phyloP scores from a whole-genome alignment of 2,113 vertebrate species.

The Nymphicus hollandicus region DNA sequence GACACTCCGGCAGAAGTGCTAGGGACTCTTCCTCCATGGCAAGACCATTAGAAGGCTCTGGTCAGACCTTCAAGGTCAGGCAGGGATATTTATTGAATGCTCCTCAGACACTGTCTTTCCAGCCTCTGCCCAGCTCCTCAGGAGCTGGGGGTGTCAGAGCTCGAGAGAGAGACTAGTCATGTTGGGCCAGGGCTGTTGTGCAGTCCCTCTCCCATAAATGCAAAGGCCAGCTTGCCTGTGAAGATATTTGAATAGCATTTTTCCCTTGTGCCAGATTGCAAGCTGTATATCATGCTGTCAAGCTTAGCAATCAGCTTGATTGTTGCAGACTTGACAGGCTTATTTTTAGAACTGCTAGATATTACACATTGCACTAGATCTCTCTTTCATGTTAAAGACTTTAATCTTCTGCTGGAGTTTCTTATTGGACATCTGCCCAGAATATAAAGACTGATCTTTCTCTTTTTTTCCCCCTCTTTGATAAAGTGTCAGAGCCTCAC shows the following conservation, averaged over 20 bases:
- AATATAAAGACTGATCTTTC: slow-evolving; percentile 71
- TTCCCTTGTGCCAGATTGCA: slow-evolving; percentile 28
- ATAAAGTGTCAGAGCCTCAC: slow-evolving; percentile 71
- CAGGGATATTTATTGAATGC: not conserved
- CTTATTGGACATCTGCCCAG: slow-evolving; percentile 73
- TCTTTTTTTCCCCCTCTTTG: not conserved
- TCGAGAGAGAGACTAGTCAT: not conserved
- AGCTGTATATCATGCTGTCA: slow-evolving; percentile 59
- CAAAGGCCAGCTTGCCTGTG: not conserved
- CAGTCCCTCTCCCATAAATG: not conserved
- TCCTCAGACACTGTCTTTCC: not conserved
- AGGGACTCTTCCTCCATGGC: not conserved
- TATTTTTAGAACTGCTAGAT: slow-evolving; percentile 68
- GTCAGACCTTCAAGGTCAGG: not conserved
- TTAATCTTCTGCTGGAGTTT: slow-evolving; percentile 69
- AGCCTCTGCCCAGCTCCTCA: not conserved
- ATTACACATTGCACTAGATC: slow-evolving; percentile 56
- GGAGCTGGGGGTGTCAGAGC: not conserved
- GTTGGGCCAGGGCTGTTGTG: not conserved
- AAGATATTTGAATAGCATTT: slow-evolving; percentile 30
- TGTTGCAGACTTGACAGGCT: slow-evolving; percentile 38
- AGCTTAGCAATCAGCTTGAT: slow-evolving; percentile 55
- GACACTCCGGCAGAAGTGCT: not conserved
- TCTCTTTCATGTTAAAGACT: slow-evolving; percentile 71
- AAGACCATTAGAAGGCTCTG: not conserved